These are phyloP conservation scores for Sebastes fasciatus DNA, from an alignment of 2,113 vertebrate species.

Conservation along the genomic window DNA sequence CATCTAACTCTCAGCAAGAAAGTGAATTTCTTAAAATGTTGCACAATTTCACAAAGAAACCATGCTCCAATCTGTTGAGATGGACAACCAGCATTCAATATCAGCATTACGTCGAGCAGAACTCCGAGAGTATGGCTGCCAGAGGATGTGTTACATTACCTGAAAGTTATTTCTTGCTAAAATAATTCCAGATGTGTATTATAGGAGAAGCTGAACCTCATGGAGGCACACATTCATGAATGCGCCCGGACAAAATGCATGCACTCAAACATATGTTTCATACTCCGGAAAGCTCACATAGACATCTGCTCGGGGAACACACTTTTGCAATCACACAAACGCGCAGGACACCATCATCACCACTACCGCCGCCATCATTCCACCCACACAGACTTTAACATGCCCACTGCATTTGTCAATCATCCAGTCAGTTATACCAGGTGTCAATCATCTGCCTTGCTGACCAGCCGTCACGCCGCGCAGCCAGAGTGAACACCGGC, in stretches of 20 bases:
- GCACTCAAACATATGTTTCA: constrained; percentile 34
- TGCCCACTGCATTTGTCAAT: constrained; percentile 58
- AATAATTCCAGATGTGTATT: constrained; percentile 58
- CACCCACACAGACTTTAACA: constrained; percentile 39
- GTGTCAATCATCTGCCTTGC: constrained; percentile 65
- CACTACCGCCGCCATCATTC: constrained; percentile 8
- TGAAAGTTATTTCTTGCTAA: constrained; percentile 35
- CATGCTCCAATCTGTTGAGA: background rate
- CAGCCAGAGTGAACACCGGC: constrained; percentile 37
- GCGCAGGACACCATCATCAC: constrained; percentile 5
- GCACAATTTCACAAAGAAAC: constrained; percentile 3
- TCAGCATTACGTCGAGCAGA: constrained; percentile 29
- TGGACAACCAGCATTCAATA: constrained; percentile 12
- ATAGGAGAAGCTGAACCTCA: constrained; percentile 23
- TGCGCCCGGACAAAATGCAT: constrained; percentile 22
- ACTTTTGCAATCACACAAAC: constrained; percentile 6
- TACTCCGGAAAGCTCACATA: constrained; percentile 30
- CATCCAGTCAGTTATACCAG: constrained; percentile 49
- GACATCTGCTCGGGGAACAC: constrained; percentile 21
- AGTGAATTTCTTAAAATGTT: background rate
- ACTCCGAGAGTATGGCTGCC: constrained; percentile 8
- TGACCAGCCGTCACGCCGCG: constrained; percentile 51
- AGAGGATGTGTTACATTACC: constrained; percentile 57
- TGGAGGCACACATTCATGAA: constrained; percentile 23
- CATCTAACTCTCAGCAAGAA: constrained; percentile 5